A percentile compares a stretch with the other conserved stretches of the same genome.
These are phyloP conservation scores for Drosophila tropicalis DNA, from an alignment of 1,140 invertebrate genomes.

Conservation along the genomic window DNA sequence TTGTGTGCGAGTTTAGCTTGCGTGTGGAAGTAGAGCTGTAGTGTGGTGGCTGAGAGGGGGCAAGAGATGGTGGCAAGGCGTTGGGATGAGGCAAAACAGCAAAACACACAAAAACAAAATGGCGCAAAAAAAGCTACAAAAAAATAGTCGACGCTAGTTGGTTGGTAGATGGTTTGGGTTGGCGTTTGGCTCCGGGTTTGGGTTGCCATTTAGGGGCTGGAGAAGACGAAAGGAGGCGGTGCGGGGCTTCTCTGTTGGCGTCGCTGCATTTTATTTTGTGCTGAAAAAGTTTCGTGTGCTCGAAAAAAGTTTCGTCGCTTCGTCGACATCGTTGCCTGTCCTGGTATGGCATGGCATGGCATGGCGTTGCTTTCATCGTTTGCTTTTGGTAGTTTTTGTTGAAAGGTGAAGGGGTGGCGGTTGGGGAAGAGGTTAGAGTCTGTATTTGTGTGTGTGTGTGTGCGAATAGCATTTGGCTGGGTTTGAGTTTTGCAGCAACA, in stretches of 20 bases:
- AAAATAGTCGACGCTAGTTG: conserved; percentile 51
- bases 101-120: conserved; percentile 82
- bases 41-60: background rate
- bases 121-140: conserved; percentile 59
- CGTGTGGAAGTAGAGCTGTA: conserved; percentile 17
- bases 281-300: conserved; percentile 83
- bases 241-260: conserved; percentile 31
- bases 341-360: background rate
- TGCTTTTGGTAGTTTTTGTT: conserved; percentile 69
- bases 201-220: background rate
- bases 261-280: conserved; percentile 79
- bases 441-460: conserved; percentile 36
- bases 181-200: conserved; percentile 19
- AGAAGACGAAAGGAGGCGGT: conserved; percentile 22
- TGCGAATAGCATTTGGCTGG: conserved; percentile 64
- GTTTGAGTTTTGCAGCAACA: conserved; percentile 77
- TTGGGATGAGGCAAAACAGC: conserved; percentile 70
- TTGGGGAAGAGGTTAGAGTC: conserved; percentile 13
- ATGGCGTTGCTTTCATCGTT: conserved; percentile 31
- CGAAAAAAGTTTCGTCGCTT: conserved; percentile 82
- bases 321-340: conserved; percentile 71
- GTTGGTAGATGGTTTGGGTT: conserved; percentile 10
- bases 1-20: conserved; percentile 29
- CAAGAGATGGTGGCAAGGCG: conserved; percentile 18
- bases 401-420: conserved; percentile 25